A percentile compares a stretch with the other conserved stretches of the same genome.
These are phyloP conservation scores for Philaethria dido DNA, from an alignment of 2,888 invertebrate species.

Conservation along the genomic window DNA sequence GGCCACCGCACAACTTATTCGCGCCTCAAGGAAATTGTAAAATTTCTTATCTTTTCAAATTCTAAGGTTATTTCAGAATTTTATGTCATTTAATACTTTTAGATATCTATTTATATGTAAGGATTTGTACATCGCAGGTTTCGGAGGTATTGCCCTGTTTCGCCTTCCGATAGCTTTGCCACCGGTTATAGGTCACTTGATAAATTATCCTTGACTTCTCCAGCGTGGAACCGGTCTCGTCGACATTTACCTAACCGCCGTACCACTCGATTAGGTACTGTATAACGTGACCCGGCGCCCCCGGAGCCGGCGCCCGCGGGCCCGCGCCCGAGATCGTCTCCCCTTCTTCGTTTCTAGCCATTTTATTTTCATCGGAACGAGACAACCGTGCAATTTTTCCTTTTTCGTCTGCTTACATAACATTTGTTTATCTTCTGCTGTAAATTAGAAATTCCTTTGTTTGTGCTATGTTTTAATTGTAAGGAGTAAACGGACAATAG, in stretches of 20 bases:
- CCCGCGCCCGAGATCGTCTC: constrained; percentile 1
- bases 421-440: constrained; percentile 73
- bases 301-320: neutral
- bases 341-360: constrained; percentile 39
- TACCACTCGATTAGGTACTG: constrained; percentile 12
- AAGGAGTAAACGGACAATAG: constrained; percentile 67
- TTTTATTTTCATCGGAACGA: constrained; percentile 54
- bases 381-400: constrained; percentile 63
- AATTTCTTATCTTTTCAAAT: neutral
- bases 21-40: neutral
- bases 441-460: constrained; percentile 79
- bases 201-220: constrained; percentile 19
- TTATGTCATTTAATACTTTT: neutral
- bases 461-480: constrained; percentile 69
- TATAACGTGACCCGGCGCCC: constrained; percentile 6
- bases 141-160: neutral
- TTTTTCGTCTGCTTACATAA: constrained; percentile 67
- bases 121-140: neutral
- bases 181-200: neutral
- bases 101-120: neutral
- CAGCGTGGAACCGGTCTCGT: neutral
- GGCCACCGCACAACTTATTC: neutral
- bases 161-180: neutral
- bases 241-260: constrained; percentile 14
- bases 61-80: neutral